These are phyloP conservation scores for Eublepharis macularius DNA, from an alignment of 2,113 vertebrate species.

Conservation along the genomic window DNA sequence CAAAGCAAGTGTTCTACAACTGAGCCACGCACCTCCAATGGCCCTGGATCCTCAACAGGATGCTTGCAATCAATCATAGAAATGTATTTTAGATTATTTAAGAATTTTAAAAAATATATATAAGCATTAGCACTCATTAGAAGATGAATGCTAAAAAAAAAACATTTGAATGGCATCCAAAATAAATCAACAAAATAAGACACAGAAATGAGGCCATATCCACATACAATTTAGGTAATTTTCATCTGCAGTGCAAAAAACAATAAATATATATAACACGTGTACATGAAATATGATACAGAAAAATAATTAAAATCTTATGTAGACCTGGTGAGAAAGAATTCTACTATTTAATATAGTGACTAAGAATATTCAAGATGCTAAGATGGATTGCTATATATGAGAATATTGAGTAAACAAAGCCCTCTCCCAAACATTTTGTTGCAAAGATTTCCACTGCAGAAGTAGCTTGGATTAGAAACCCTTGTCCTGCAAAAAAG, in stretches of 20 bases:
- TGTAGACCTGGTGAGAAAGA: slow-evolving; percentile 10
- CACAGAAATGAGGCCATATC: slow-evolving; percentile 30
- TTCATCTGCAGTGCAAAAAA: slow-evolving; percentile 59
- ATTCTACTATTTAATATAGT: slow-evolving; percentile 7
- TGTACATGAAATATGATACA: slow-evolving; percentile 50
- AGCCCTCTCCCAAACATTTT: slow-evolving; percentile 10
- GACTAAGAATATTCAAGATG: slow-evolving; percentile 49
- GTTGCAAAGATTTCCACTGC: neutral
- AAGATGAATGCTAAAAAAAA: slow-evolving; percentile 1
- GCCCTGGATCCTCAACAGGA: too few relatives aligned
- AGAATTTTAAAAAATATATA: neutral
- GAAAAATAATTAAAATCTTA: neutral
- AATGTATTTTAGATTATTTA: neutral
- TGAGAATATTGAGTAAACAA: slow-evolving; percentile 29
- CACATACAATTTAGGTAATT: slow-evolving; percentile 46
- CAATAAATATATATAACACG: slow-evolving; percentile 63
- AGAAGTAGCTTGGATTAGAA: slow-evolving; percentile 2
- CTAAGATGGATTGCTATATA: slow-evolving; percentile 35
- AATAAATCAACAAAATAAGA: slow-evolving; percentile 6
- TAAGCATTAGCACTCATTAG: rapidly evolving
- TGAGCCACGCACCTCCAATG: too few relatives aligned
- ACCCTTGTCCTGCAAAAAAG: neutral
- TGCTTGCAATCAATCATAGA: too few relatives aligned
- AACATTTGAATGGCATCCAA: neutral
- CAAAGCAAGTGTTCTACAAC: too few relatives aligned